Evolutionary conservation across 2,113 vertebrate species (phyloP).

Genomic region (Neotragus moschatus): DNA sequence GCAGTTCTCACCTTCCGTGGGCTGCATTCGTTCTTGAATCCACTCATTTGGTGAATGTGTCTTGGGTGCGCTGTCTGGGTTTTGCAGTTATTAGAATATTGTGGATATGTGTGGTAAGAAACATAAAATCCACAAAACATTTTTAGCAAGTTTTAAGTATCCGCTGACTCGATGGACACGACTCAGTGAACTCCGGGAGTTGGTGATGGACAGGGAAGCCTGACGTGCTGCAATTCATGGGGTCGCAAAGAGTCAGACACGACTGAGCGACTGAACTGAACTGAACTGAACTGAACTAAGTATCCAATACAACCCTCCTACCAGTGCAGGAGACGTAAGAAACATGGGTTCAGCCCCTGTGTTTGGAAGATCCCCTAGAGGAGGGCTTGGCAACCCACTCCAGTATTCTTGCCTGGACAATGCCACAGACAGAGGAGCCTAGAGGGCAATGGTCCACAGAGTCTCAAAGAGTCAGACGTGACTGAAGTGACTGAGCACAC

Average conservation of each 20-base stretch:
- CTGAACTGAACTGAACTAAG: no score
- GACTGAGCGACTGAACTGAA: no score
- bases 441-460: neutral
- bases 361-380: neutral
- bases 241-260: no score
- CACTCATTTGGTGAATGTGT: rapidly evolving
- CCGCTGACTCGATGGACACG: no score
- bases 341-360: rapidly evolving
- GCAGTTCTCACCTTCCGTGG: neutral
- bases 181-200: no score
- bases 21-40: neutral
- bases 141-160: neutral
- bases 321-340: neutral
- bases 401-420: neutral
- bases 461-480: neutral
- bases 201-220: no score
- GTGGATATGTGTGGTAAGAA: neutral
- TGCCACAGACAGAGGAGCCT: neutral
- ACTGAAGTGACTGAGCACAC: neutral
- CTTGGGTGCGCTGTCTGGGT: no score
- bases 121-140: neutral
- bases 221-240: no score
- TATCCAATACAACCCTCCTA: neutral
- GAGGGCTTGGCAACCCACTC: neutral
- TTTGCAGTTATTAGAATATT: neutral